Evolutionary conservation across 1,140 invertebrate species (phyloP), one percentile per base, ranked within the genome.

Genomic region (Drosophila suzukii): DNA sequence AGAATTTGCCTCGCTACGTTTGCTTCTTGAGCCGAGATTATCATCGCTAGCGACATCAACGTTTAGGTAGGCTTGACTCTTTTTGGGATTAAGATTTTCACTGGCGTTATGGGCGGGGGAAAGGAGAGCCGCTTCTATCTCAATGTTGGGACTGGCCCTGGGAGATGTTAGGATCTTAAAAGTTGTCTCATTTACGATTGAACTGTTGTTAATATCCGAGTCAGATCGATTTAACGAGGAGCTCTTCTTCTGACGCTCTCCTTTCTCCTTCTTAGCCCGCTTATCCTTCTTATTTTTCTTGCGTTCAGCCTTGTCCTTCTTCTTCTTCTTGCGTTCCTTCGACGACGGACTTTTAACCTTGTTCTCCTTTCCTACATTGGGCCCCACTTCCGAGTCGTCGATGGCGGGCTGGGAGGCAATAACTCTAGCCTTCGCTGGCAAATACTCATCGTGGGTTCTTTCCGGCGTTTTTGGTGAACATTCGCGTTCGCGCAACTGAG

Each of bases 271-370:
- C 44, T 89, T 89, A 66, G 93, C 92, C 63, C 94, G 93, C 68
- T 92, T 78, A 51, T 88, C 84, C 50, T 88, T 88, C 39, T 89
- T 88, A n/a, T 27, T 88, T 13, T 88, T 88, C 50, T 88, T 92
- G 0, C 65, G 56, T 2, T 88, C 84, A 4, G 84, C 72, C 46
- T 88, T 88, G 62, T 81, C 93, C 85, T 86, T 93, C 67, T 90
- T 77, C 61, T 91, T 81, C 76, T 93, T 92, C 66, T 93, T 93
- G 93, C 93, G 71, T 93, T 95, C 41, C 93, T 94, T 60, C 92
- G 66, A 47, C 17, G 49, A 10, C n/a, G 67, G 70, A 32, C 63
- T 56, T 17, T 84, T 79, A 5, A 47, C 56, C 17, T 75, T 75
- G 11, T 86, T 86, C 39, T 86, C 83, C 24, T 88, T 86, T 6